Evolutionary conservation across 2,888 invertebrate genomes (phyloP).

Genomic region (Mycalesis mineus): DNA sequence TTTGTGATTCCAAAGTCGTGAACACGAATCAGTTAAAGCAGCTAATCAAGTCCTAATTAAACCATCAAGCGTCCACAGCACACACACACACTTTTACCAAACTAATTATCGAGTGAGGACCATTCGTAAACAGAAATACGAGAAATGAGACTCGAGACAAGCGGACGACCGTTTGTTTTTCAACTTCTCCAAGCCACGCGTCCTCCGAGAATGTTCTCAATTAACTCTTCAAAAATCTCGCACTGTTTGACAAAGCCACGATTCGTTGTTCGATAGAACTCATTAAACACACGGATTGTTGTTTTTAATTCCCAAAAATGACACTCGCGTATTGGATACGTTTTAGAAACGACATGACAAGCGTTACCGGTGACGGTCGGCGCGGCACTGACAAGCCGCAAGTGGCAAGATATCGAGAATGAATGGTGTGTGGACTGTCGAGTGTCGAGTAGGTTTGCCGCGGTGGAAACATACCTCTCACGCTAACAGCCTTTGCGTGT

Average conservation of each 20-base stretch:
- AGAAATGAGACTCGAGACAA: conserved; percentile 38
- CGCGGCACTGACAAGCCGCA: conserved; percentile 56
- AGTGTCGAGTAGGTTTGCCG: conserved; percentile 35
- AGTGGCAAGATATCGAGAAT: conserved; percentile 53
- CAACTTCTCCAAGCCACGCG: conserved; percentile 51
- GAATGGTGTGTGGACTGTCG: conserved; percentile 36
- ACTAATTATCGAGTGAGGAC: conserved; percentile 65
- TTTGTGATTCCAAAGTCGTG: conserved; percentile 50
- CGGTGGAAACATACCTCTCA: conserved; percentile 51
- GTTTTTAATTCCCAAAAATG: conserved; percentile 35
- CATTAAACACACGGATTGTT: conserved; percentile 43
- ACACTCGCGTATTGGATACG: conserved; percentile 49
- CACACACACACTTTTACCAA: conserved; percentile 75
- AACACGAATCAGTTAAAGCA: conserved; percentile 46
- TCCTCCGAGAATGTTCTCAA: conserved; percentile 40
- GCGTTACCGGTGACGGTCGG: conserved; percentile 51
- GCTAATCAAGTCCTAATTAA: conserved; percentile 63
- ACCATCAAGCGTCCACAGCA: conserved; percentile 66
- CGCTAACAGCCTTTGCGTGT: conserved; percentile 42
- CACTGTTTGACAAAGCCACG: conserved; percentile 63
- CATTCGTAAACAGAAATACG: conserved; percentile 52
- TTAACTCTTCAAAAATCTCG: conserved; percentile 37
- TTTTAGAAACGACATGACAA: conserved; percentile 42
- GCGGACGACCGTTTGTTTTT: conserved; percentile 59
- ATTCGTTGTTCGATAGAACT: conserved; percentile 53